These are phyloP conservation scores for Amiota minor DNA, from an alignment of 2,888 invertebrate species.

Conservation along the genomic window DNA sequence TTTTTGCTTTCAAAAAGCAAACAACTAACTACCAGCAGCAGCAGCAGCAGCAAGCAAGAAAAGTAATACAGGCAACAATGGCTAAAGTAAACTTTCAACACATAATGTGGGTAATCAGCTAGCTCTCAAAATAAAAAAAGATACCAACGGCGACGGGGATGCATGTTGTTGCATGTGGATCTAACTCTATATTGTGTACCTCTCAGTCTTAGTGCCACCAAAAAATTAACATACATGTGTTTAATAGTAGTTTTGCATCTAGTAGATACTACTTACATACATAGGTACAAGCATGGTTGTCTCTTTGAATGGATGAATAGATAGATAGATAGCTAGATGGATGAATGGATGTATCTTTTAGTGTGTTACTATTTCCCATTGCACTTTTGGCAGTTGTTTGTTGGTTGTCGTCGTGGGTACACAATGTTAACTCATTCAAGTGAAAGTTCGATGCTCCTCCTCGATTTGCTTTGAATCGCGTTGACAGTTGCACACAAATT, in stretches of 20 bases:
- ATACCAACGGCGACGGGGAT: neutral
- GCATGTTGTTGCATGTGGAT: neutral
- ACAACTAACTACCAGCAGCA: neutral
- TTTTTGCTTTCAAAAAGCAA: neutral
- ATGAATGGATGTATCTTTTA: no score
- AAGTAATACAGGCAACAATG: slow-evolving; percentile 4
- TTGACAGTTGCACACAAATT: slow-evolving; percentile 61
- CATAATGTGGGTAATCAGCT: slow-evolving; percentile 27
- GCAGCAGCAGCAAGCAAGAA: neutral
- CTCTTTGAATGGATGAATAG: no score
- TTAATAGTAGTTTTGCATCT: slow-evolving; percentile 26
- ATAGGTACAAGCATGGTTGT: neutral
- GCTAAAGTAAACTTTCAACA: slow-evolving; percentile 25
- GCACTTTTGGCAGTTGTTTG: slow-evolving; percentile 26
- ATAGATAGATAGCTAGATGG: no score
- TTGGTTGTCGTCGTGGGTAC: slow-evolving; percentile 21
- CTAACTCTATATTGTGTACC: no score
- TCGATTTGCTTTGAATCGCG: slow-evolving; percentile 36
- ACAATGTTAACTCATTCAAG: slow-evolving; percentile 37
- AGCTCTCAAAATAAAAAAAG: neutral
- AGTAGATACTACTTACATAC: neutral
- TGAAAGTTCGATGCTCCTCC: slow-evolving; percentile 53
- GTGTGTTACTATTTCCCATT: slow-evolving; percentile 33
- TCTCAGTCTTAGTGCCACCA: slow-evolving; percentile 2
- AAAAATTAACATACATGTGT: slow-evolving; percentile 26